Base-by-base conservation (phyloP, 2,888 invertebrate genomes). In the Caenorhabditis sp. region DNA sequence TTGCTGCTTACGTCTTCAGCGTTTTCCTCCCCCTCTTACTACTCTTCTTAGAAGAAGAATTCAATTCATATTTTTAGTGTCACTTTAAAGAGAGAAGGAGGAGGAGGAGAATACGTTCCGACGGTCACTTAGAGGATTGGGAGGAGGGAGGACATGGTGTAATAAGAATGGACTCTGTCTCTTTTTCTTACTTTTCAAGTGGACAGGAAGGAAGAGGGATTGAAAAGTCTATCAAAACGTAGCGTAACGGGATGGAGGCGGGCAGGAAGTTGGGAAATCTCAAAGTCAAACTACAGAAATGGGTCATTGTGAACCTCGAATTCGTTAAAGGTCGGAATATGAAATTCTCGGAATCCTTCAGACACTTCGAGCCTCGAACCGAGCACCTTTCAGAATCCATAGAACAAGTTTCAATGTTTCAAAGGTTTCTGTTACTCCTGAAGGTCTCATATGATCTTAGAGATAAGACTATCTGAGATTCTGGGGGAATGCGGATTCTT, bases 1-100 rank as follows among this genome's bases (percentile, higher is more conserved):
- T 77, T 77, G 77, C 77, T 77, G 77, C 77, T 77, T 77, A 77
- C 77, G 77, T 77, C 77, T 77, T 77, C 69, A 44, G 61, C 66
- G n/a, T 38, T 49, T 41, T n/a, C 12, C 66, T 38, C 24, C n/a
- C 35, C 35, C 44, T 54, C 76, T 70, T 63, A 47, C 22, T 31
- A n/a, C 12, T 16, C 63, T 63, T 64, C 56, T 63, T 31, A 38
- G 16, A 3, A 51, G 7, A 54, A 68, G 58, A 76, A 76, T 66
- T 74, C 26, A 51, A 68, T 76, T 68, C 68, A 76, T 76, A 76
- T 76, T 76, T 76, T 76, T 76, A 69, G 70, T 69, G 77, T 75
- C 75, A 66, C 73, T 68, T 68, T 63, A 44, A n/a, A n/a, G n/a
- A n/a, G n/a, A n/a, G n/a, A n/a, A n/a, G n/a, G n/a, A n/a, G n/a